A percentile compares a stretch with the other conserved stretches of the same genome.
These are phyloP conservation scores for Odocoileus virginianus DNA, from an alignment of 2,113 vertebrate genomes.

Conservation along the genomic window DNA sequence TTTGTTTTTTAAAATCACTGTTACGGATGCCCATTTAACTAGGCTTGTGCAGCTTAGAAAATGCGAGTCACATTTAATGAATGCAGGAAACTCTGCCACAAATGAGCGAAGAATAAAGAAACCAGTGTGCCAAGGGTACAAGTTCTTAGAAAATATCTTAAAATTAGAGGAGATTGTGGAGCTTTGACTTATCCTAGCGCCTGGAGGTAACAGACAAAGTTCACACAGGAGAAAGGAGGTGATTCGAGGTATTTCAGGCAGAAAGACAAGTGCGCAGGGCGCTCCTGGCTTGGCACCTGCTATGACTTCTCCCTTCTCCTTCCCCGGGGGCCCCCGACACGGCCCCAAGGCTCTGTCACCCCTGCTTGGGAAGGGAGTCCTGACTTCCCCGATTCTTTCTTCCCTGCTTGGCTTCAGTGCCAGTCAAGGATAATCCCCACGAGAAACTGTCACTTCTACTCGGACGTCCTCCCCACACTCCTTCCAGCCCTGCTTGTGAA, in stretches of 20 bases:
- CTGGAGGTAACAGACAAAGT: background rate
- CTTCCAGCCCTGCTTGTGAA: background rate
- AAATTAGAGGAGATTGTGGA: background rate
- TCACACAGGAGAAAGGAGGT: background rate
- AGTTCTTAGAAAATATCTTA: background rate
- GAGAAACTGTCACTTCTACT: constrained; percentile 8
- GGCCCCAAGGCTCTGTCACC: background rate
- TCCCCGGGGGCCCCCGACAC: background rate
- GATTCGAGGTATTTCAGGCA: background rate
- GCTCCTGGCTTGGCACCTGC: background rate
- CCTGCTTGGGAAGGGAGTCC: background rate
- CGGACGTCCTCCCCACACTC: background rate
- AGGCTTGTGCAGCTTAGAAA: background rate
- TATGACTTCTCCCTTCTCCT: background rate
- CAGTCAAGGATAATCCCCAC: background rate
- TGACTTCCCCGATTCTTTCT: background rate
- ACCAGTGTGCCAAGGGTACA: background rate
- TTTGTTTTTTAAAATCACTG: background rate
- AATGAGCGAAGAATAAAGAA: background rate
- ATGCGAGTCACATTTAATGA: background rate
- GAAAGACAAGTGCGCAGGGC: background rate
- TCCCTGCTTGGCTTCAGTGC: background rate
- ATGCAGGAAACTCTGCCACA: background rate
- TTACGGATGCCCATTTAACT: background rate
- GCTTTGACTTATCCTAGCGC: background rate